phyloP scores from a whole-genome alignment of 2,888 invertebrate species.

The Ochlodes sylvanus region DNA sequence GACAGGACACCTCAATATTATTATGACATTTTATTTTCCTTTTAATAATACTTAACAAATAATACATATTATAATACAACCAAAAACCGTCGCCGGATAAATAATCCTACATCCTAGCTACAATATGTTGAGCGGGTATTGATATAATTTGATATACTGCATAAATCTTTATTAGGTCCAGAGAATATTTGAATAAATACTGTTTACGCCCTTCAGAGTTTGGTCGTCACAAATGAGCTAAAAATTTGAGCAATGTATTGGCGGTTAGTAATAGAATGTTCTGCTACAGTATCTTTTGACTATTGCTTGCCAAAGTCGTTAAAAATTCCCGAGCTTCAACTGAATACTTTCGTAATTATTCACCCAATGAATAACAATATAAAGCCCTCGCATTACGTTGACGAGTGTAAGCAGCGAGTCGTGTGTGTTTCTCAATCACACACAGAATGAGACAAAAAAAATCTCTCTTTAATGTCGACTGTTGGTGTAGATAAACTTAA shows the following conservation, averaged over 20 bases:
- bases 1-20: not conserved
- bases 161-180: not conserved
- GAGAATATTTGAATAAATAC: not conserved
- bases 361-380: not conserved
- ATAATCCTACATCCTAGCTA: not conserved
- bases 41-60: not conserved
- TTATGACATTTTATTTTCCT: not conserved
- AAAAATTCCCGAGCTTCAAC: not conserved
- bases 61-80: not conserved
- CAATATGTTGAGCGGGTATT: not conserved
- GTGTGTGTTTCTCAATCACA: too few species aligned
- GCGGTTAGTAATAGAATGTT: not conserved
- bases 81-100: not conserved
- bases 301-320: not conserved
- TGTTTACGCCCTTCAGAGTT: not conserved
- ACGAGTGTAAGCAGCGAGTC: not conserved
- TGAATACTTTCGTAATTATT: not conserved
- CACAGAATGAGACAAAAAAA: too few species aligned
- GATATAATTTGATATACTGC: not conserved
- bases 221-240: not conserved
- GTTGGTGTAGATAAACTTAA: too few species aligned
- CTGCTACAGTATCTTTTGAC: not conserved
- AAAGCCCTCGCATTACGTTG: not conserved
- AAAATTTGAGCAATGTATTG: conserved; percentile 26
- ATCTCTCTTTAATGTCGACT: too few species aligned